Percentiles rank a stretch among this genome's conserved stretches.
Evolutionary conservation across 2,113 vertebrate species (phyloP).

Genomic region (Semnornis frantzii): DNA sequence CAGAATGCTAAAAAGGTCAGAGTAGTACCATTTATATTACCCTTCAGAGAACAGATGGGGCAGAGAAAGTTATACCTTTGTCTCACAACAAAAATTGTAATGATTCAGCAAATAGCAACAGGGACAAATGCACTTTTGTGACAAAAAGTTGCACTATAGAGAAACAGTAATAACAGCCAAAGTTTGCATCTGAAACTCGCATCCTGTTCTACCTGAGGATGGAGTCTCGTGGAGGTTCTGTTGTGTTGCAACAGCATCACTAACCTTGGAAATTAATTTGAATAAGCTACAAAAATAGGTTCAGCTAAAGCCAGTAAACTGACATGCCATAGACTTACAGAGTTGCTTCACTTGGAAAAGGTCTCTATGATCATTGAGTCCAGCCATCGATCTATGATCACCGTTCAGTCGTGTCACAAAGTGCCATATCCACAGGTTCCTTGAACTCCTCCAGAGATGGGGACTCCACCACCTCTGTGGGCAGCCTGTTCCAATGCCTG

Average conservation of each 20-base stretch:
- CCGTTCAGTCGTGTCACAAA: no score
- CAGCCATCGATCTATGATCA: no score
- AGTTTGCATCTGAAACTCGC: not conserved
- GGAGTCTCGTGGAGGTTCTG: not conserved
- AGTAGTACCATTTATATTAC: slow-evolving; percentile 64
- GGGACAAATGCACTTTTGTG: slow-evolving; percentile 41
- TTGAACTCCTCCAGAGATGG: no score
- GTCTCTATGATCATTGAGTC: no score
- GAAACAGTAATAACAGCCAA: not conserved
- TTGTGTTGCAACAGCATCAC: not conserved
- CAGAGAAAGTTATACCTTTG: slow-evolving; percentile 53
- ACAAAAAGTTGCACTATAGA: not conserved
- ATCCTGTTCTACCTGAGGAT: not conserved
- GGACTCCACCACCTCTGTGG: no score
- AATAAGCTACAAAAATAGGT: not conserved
- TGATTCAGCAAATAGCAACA: slow-evolving; percentile 40
- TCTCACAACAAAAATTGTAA: slow-evolving; percentile 39
- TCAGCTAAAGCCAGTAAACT: not conserved
- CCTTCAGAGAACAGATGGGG: slow-evolving; percentile 58
- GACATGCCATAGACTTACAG: no score
- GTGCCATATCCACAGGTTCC: no score
- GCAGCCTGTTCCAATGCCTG: no score
- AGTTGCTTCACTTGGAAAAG: no score
- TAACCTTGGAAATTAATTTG: not conserved
- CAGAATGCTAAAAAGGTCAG: slow-evolving; percentile 79